A percentile compares a stretch with the other conserved stretches of the same genome.
These are phyloP conservation scores for Grantiella picta DNA, from an alignment of 2,113 vertebrate species.

Conservation along the genomic window DNA sequence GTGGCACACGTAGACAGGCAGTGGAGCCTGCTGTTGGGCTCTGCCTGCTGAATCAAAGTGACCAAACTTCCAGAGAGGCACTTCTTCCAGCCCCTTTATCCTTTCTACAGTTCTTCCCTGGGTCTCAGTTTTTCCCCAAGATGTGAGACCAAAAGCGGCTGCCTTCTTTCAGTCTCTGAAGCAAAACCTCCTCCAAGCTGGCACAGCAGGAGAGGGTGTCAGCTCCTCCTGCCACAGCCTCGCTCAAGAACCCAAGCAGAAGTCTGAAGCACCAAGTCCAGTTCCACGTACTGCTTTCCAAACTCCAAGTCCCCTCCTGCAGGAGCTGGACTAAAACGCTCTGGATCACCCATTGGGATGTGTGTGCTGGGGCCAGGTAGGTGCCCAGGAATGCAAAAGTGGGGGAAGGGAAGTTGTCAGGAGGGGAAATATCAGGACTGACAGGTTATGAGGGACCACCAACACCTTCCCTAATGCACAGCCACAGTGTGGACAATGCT, in stretches of 20 bases:
- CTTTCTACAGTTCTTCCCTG: rapidly evolving
- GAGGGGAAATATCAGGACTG: neutral
- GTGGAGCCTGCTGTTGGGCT: neutral
- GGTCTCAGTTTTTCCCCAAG: neutral
- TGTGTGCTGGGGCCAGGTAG: rapidly evolving
- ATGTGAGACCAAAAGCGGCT: neutral
- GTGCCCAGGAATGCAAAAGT: neutral
- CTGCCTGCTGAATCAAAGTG: neutral
- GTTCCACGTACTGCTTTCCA: neutral
- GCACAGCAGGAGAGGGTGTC: neutral
- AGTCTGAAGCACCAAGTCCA: neutral
- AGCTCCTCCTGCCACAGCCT: neutral
- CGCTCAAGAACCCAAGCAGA: neutral
- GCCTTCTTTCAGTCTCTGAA: neutral
- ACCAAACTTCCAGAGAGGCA: neutral
- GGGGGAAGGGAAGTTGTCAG: neutral
- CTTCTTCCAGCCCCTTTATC: neutral
- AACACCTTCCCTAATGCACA: rapidly evolving
- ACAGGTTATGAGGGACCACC: neutral
- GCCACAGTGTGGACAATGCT: rapidly evolving
- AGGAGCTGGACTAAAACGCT: rapidly evolving
- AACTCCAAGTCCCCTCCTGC: rapidly evolving
- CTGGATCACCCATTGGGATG: rapidly evolving
- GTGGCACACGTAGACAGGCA: rapidly evolving
- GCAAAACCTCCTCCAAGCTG: neutral